Conservation (phyloP, 2,113 vertebrate species). For the Scortum barcoo region DNA sequence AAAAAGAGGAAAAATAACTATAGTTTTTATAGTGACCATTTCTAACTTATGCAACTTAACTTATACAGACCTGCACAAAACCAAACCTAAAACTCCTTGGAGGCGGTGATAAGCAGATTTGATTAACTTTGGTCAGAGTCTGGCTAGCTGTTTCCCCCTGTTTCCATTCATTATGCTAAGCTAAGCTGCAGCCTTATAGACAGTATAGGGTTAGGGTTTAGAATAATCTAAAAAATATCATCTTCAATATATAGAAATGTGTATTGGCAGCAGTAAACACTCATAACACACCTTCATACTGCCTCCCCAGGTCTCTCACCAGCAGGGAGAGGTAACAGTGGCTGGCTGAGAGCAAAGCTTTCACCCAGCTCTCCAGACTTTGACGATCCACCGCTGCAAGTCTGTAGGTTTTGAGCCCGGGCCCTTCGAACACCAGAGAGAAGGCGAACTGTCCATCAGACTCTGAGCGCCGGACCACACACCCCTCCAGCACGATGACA, state of each 20-base stretch:
- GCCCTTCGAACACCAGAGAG: conserved; percentile 75
- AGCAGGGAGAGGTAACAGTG: conserved; percentile 81
- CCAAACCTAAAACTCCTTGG: too few relatives aligned
- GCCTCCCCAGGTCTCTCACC: conserved; percentile 77
- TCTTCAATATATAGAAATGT: not conserved
- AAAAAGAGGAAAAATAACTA: not conserved
- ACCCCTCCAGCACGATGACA: conserved; percentile 87
- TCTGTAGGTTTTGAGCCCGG: conserved; percentile 79
- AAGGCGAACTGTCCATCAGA: conserved; percentile 78
- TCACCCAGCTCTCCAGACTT: conserved; percentile 83
- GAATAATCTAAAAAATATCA: not conserved
- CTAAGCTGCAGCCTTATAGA: too few relatives aligned
- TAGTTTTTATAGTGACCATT: too few relatives aligned
- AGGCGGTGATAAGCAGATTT: too few relatives aligned
- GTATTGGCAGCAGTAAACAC: not conserved
- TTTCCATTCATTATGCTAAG: too few relatives aligned
- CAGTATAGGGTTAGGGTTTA: too few relatives aligned
- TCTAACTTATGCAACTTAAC: too few relatives aligned
- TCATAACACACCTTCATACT: conserved; percentile 76
- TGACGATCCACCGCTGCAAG: conserved; percentile 81
- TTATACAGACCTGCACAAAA: too few relatives aligned
- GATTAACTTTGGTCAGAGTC: too few relatives aligned
- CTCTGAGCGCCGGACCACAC: conserved; percentile 75
- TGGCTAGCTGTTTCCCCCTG: too few relatives aligned
- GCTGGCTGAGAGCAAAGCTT: conserved; percentile 80